Evolutionary conservation across 2,797 vertebrate species (phyloP), one percentile per base, ranked within the genome.

Genomic region (Melanotaenia nigrans): DNA sequence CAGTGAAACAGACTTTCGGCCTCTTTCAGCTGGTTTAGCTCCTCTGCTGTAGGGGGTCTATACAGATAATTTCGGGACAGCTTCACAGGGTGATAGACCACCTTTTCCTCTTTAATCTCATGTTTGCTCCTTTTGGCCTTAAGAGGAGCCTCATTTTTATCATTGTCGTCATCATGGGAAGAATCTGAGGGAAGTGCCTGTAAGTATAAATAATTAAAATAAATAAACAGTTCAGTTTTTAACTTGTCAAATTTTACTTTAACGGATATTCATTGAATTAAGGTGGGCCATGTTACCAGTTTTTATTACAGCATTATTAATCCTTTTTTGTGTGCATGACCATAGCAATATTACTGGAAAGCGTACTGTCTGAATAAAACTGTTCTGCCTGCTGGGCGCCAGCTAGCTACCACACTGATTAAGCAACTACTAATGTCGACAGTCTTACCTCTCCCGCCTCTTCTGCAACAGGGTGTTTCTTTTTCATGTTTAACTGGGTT

Each of bases 1-100:
- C 96, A 97, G 82, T 99, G 97, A 83, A 99, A 99, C 25, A 98
- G 92, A 70, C 93, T 96, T 82, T 99, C 97, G 0, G 97, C 96
- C 82, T 99, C 97, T 77, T 97, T 96, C 74, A 99, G 92, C 77
- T 93, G 95, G 86, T 92, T 97, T 2, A 99, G 92, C 84, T 99
- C 97, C 82, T 99, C 96, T 7, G 89, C 97, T 24, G 96, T 96
- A 0, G 97, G 96, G 0, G 97, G 95, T 87, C 93, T 95, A 90
- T 97, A 99, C 25, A 99, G 89, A 18, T 99, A 95, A 54, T 91
- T 92, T 18, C 94, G 86, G 77, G 95, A 96, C 76, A 97, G 84
- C 78, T 97, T 98, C 35, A 94, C 92, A 0, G 96, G 94, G 32
- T 91, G 93, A 79, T 92, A 78, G 3, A 91, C 80, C 38, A 86